phyloP scores from a whole-genome alignment of 2,797 vertebrate species.

The Rhabdophis nuchalis region DNA sequence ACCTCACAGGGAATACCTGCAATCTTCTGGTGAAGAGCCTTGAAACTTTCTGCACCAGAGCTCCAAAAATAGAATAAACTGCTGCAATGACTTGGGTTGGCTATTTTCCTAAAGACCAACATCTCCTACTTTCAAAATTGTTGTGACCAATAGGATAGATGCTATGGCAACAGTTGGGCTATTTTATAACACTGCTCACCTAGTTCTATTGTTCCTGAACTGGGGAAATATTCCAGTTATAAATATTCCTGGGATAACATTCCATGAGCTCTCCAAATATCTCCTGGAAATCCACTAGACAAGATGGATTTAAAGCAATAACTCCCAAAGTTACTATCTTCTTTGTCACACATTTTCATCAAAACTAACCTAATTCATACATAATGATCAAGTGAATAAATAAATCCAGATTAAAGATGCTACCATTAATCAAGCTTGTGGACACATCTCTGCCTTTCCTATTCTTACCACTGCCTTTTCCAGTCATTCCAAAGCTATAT shows the following conservation, averaged over 20 bases:
- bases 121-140: neutral
- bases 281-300: neutral
- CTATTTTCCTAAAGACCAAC: neutral
- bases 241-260: neutral
- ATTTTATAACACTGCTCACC: neutral
- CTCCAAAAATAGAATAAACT: neutral
- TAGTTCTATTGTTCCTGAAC: neutral
- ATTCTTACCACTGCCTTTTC: neutral
- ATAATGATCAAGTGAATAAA: neutral
- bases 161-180: neutral
- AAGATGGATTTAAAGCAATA: neutral
- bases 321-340: neutral
- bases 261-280: neutral
- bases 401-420: neutral
- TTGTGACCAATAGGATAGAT: neutral
- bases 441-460: neutral
- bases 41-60: neutral
- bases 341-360: neutral
- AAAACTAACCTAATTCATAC: neutral
- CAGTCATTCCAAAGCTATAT: neutral
- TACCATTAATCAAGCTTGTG: neutral
- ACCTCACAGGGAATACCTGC: neutral
- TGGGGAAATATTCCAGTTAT: neutral
- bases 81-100: neutral
- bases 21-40: too few species aligned